Base-by-base conservation (phyloP, 64 coral and sea anemone genomes). In the Stichodactyla helianthus region DNA sequence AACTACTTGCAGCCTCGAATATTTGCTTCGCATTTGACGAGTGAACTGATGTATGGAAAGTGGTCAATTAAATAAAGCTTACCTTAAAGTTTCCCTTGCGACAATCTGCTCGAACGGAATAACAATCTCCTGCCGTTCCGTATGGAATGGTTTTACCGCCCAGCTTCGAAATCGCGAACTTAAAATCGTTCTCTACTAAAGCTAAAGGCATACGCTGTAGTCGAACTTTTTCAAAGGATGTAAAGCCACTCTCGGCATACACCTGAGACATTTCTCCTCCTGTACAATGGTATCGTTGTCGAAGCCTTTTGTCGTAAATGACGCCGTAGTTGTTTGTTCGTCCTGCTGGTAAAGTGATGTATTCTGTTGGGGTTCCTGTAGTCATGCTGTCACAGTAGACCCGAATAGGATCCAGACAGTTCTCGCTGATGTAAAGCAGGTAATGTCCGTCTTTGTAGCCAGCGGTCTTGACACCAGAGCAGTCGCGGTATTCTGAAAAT, bases 111-210 rank as follows among this genome's bases (percentile, higher is more conserved):
- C 70, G 88, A 74, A 99, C 79, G 0, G 97, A 99, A 85, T 88
- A 95, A 27, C 97, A 99, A 61, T 99, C 97, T 15, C 97, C 97
- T 50, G 97, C 97, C n/a, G 97, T 99, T 44, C 93, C 97, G 84
- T 93, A 99, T 28, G 90, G 84, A 22, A 99, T 89, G 50, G 60
- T 27, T 20, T 84, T 90, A 55, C 51, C 89, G 10, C 97, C 88
- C 61, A 63, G 64, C 27, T 4, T 31, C 22, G 74, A 88, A 31
- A 57, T 52, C 0, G 90, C 82, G 83, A 95, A 99, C 19, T 57
- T 89, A 85, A 92, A 99, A 52, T 99, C 97, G n/a, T 89, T 81
- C 22, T 70, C 70, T 13, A 91, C 59, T 50, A 99, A 83, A 51
- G 88, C 83, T 70, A 99, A 84, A 26, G 81, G 85, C 20, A 52